Evolutionary conservation across 2,888 invertebrate species (phyloP), one percentile per base, ranked within the genome.

Genomic region (Limnephilus rhombicus): DNA sequence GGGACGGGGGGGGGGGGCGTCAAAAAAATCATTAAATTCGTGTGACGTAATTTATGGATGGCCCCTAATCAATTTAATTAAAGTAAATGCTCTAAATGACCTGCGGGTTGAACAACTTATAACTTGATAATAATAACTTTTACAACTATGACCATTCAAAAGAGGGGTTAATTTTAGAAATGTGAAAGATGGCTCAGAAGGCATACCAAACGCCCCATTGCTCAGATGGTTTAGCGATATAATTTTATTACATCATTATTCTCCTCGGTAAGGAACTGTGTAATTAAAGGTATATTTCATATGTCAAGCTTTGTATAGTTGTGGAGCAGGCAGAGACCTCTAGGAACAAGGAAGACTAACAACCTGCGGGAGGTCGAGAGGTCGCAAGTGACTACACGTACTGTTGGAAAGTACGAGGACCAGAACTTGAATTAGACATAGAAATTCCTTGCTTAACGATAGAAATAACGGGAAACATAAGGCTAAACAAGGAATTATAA

Each of bases 211-310:
- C 29, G 41, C n/a, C 81, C 29, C 80, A 89, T 89, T 89, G 34
- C 37, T 89, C 80, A 80, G 80, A 80, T 37, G 80, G 80, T n/a
- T 89, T 80, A 34, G 80, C 80, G 89, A 80, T 80, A 37, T 89
- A 89, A 89, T 89, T 89, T 89, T 89, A 89, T 89, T 89, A 41
- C 81, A 37, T 37, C 89, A 89, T 89, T 89, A 89, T 89, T 89
- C 80, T 89, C 9, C 89, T 45, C 41, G 24, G 37, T 45, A 80
- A 37, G 80, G 18, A 41, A 89, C 37, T 89, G 89, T 9, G 80
- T 89, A 89, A 80, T 80, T 80, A 89, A 89, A 89, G 41, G 89
- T 37, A 81, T 80, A 81, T 89, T 89, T 89, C n/a, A 89, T 80
- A 31, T 53, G 89, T 80, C 53, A 87, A 31, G 86, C 18, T 11